Percentiles rank a stretch among this genome's conserved stretches.
These are phyloP conservation scores for Habrosyne pyritoides DNA, from an alignment of 2,888 invertebrate genomes.

Conservation along the genomic window DNA sequence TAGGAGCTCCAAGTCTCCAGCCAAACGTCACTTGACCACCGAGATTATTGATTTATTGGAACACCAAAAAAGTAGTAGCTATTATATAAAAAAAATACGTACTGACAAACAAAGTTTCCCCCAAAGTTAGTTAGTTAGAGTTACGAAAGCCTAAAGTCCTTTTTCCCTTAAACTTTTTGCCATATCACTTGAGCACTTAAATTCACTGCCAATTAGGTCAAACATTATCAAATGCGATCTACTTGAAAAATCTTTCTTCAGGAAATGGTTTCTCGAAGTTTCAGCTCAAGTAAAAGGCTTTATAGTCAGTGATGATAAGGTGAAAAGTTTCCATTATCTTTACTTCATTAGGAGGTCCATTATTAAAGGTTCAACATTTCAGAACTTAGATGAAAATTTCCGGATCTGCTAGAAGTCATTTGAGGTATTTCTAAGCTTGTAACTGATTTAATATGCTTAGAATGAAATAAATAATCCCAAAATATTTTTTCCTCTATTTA, in stretches of 20 bases:
- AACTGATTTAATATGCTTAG: too few relatives aligned
- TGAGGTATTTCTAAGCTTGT: too few relatives aligned
- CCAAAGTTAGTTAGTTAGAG: too few relatives aligned
- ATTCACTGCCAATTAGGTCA: conserved; percentile 6
- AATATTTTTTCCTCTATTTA: too few relatives aligned
- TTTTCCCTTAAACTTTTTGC: not conserved
- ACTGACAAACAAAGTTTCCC: too few relatives aligned
- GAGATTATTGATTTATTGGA: too few relatives aligned
- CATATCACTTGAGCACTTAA: not conserved
- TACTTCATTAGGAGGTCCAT: conserved; percentile 10
- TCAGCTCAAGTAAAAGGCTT: conserved; percentile 22
- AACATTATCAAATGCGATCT: conserved; percentile 9
- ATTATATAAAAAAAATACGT: too few relatives aligned
- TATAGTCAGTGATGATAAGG: conserved; percentile 22
- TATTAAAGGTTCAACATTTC: not conserved
- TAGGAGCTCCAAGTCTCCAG: too few relatives aligned
- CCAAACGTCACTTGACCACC: too few relatives aligned
- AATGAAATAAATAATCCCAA: too few relatives aligned
- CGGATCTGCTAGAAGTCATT: not conserved
- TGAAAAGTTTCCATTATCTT: conserved; percentile 25
- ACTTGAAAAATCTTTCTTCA: conserved; percentile 20
- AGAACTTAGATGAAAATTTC: not conserved
- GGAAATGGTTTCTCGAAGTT: conserved; percentile 20
- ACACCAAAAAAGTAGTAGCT: too few relatives aligned
- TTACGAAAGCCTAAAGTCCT: too few relatives aligned